These are phyloP conservation scores for Temnothorax longispinosus DNA, from an alignment of 1,140 invertebrate genomes.

Conservation along the genomic window DNA sequence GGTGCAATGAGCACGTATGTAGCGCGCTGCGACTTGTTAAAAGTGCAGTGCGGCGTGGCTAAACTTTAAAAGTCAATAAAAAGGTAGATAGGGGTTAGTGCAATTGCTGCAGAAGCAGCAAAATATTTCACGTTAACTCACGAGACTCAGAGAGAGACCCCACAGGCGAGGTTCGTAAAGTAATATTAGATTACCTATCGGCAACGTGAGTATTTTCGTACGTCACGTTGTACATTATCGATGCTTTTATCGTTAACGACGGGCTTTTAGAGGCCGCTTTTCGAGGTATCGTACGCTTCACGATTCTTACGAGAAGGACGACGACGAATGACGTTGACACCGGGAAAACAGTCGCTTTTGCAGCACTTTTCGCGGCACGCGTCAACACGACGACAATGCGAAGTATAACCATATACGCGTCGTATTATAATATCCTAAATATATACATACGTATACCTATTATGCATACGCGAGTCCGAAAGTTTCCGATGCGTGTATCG, in stretches of 20 bases:
- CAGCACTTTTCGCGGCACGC: neutral
- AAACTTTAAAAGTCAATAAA: conserved; percentile 57
- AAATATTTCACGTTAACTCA: conserved; percentile 48
- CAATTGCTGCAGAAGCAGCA: conserved; percentile 24
- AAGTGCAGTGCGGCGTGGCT: conserved; percentile 35
- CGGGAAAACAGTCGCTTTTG: neutral
- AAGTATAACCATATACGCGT: neutral
- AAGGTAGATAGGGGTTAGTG: conserved; percentile 4
- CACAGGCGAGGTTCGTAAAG: conserved; percentile 33
- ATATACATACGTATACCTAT: neutral
- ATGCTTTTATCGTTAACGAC: conserved; percentile 58
- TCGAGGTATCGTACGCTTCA: conserved; percentile 1
- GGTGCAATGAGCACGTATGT: conserved; percentile 31
- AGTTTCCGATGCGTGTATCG: conserved; percentile 14
- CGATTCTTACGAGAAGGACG: conserved; percentile 16
- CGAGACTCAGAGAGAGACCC: neutral
- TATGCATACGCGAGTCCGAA: neutral
- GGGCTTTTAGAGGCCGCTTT: conserved; percentile 38
- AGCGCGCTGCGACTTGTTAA: conserved; percentile 41
- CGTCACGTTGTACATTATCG: conserved; percentile 51
- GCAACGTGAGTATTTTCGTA: conserved; percentile 54
- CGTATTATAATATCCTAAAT: neutral
- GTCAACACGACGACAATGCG: neutral
- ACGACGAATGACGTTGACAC: conserved; percentile 21
- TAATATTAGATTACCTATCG: conserved; percentile 55